phyloP scores from a whole-genome alignment of 2,113 vertebrate genomes.

The Columba livia region DNA sequence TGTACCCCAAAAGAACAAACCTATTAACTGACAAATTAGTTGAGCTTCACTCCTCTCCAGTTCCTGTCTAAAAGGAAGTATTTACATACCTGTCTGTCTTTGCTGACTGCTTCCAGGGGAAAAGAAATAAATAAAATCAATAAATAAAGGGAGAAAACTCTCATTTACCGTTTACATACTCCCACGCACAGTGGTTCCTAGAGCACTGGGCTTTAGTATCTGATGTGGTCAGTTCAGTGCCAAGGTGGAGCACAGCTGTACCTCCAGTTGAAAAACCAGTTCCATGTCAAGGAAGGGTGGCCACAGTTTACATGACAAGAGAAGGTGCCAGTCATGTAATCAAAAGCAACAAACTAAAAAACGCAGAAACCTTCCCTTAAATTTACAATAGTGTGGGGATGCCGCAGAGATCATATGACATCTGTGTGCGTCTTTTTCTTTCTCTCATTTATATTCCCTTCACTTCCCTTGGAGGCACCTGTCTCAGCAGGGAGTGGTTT shows the following conservation, averaged over 20 bases:
- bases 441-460: constrained; percentile 59
- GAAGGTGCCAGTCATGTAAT: neutral
- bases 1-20: neutral
- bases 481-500: constrained; percentile 72
- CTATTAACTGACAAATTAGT: neutral
- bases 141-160: neutral
- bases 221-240: constrained; percentile 7
- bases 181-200: constrained; percentile 24
- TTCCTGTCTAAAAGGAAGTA: neutral
- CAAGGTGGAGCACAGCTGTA: constrained; percentile 53
- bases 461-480: constrained; percentile 67
- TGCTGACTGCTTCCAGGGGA: neutral
- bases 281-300: neutral
- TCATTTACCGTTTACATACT: constrained; percentile 45
- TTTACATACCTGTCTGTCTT: neutral
- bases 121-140: neutral
- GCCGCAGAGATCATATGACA: neutral
- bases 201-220: constrained; percentile 36
- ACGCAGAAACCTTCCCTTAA: neutral
- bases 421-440: neutral
- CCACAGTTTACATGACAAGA: neutral
- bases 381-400: neutral
- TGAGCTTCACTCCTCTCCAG: neutral
- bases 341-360: neutral
- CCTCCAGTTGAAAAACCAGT: constrained; percentile 17